phyloP scores from a whole-genome alignment of 2,888 invertebrate species.

The Danaus chrysippus region DNA sequence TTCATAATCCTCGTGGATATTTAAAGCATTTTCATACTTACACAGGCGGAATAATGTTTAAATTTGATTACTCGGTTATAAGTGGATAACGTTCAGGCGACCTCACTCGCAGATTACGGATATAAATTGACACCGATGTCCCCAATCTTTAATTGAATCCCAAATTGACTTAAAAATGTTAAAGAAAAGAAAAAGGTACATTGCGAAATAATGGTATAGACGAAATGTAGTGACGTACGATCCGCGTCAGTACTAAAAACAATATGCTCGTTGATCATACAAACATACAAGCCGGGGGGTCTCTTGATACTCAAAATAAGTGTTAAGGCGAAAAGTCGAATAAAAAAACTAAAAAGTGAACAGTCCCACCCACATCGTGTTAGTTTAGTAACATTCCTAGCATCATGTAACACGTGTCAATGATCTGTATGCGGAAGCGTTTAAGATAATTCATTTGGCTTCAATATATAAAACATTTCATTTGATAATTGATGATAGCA shows the following conservation, averaged over 20 bases:
- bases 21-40: slow-evolving; percentile 15
- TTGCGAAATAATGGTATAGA: slow-evolving; percentile 10
- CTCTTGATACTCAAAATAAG: background rate
- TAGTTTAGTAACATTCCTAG: slow-evolving; percentile 50
- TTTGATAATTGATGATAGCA: slow-evolving; percentile 26
- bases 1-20: slow-evolving; percentile 20
- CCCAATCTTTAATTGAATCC: slow-evolving; percentile 29
- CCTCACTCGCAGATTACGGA: slow-evolving; percentile 38
- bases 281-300: background rate
- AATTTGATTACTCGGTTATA: slow-evolving; percentile 11
- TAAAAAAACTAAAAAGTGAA: slow-evolving; percentile 40
- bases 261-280: no score
- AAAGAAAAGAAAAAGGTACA: slow-evolving; percentile 13
- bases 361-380: slow-evolving; percentile 60
- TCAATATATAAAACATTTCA: slow-evolving; percentile 27
- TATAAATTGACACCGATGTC: slow-evolving; percentile 27
- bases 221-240: background rate
- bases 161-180: background rate
- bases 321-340: slow-evolving; percentile 42
- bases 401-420: slow-evolving; percentile 45
- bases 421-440: slow-evolving; percentile 47
- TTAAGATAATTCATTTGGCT: slow-evolving; percentile 32
- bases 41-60: slow-evolving; percentile 5
- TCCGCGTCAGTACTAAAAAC: no score
- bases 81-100: slow-evolving; percentile 32